Conservation (phyloP, 2,113 vertebrate species). For the Tetrax tetrax region DNA sequence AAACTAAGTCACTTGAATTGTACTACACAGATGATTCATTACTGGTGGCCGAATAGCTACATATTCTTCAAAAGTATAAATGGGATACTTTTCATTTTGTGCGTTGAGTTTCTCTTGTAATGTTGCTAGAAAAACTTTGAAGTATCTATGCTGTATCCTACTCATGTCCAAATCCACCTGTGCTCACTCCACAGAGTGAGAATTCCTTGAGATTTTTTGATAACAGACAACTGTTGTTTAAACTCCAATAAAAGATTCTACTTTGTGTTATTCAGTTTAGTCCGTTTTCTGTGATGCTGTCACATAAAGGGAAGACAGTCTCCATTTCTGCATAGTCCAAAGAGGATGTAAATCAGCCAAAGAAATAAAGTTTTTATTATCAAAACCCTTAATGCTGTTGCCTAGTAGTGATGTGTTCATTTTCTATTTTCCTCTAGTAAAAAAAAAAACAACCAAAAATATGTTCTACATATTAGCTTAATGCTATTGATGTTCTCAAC, state of each 20-base stretch:
- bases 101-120: not conserved
- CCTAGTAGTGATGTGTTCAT: not conserved
- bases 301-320: not conserved
- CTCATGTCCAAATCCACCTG: not conserved
- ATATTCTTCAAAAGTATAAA: accelerated
- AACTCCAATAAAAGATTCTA: not conserved
- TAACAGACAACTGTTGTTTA: not conserved
- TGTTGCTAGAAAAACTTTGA: not conserved
- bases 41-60: not conserved
- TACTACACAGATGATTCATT: not conserved
- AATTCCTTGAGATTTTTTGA: not conserved
- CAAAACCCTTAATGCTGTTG: not conserved
- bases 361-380: not conserved
- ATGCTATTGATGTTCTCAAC: not conserved
- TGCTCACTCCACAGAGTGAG: accelerated
- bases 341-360: not conserved
- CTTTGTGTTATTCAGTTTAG: not conserved
- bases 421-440: not conserved
- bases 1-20: not conserved
- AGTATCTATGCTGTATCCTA: not conserved
- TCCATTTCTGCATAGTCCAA: not conserved
- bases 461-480: not conserved
- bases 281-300: not conserved
- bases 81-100: not conserved
- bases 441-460: not conserved